phyloP scores from a whole-genome alignment of 2,888 invertebrate genomes.

The Drosophila imparisetae region DNA sequence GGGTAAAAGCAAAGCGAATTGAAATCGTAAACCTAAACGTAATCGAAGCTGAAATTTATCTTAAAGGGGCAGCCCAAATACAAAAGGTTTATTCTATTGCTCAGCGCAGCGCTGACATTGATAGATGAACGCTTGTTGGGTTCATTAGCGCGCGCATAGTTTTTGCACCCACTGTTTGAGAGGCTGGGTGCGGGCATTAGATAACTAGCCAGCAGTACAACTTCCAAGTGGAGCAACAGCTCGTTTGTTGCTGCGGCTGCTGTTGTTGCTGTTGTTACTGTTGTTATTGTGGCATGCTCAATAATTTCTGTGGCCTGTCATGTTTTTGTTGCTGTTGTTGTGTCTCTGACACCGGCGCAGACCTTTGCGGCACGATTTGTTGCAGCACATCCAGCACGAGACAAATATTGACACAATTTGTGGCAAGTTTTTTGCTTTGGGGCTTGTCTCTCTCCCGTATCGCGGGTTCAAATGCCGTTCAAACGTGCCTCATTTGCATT shows the following conservation, averaged over 20 bases:
- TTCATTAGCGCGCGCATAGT: constrained; percentile 73
- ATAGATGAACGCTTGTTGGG: constrained; percentile 73
- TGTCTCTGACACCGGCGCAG: constrained; percentile 81
- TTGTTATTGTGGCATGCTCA: constrained; percentile 57
- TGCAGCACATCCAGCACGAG: constrained; percentile 81
- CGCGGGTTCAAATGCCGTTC: constrained; percentile 69
- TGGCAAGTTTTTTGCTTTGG: constrained; percentile 58
- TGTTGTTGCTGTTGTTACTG: constrained; percentile 4
- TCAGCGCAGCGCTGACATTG: constrained; percentile 62
- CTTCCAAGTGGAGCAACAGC: constrained; percentile 54
- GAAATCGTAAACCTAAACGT: constrained; percentile 41
- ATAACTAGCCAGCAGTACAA: constrained; percentile 43
- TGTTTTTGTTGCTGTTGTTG: constrained; percentile 56
- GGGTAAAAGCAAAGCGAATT: constrained; percentile 72
- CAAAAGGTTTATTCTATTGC: constrained; percentile 71
- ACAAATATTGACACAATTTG: constrained; percentile 78
- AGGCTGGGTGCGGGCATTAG: constrained; percentile 67
- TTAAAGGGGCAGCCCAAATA: constrained; percentile 18
- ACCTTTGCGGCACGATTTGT: constrained; percentile 84
- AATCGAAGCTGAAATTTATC: constrained; percentile 62
- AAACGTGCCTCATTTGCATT: constrained; percentile 76
- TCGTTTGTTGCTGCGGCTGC: constrained; percentile 20
- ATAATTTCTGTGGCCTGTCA: constrained; percentile 79
- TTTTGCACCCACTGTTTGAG: constrained; percentile 71
- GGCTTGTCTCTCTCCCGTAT: constrained; percentile 36